Evolutionary conservation across 1,140 invertebrate genomes (phyloP), one percentile per base, ranked within the genome.

Genomic region (Lepidurus couesii): DNA sequence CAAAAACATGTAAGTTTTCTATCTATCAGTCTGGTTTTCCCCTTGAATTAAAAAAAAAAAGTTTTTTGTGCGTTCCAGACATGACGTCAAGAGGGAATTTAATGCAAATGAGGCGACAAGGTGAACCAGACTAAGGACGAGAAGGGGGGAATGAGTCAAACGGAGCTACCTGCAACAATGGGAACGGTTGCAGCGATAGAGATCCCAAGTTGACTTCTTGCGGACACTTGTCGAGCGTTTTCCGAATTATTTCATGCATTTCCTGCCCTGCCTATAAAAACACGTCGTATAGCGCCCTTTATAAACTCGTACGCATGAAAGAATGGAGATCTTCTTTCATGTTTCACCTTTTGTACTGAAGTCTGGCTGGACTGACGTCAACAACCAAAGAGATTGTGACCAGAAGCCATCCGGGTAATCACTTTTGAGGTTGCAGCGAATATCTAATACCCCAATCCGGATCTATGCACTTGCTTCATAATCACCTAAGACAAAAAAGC

Each of bases 111-210:
- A 65, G 53, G 53, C 16, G 53, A 65, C 53, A 65, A 65, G 53
- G 53, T 65, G 53, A 65, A 65, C 53, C 53, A 65, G 53, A 65
- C 53, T 65, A 65, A 65, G 53, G 53, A 65, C 53, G 53, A 65
- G 53, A 65, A 65, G 8, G 53, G 21, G 53, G 16, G 53, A n/a
- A 65, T 65, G n/a, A 65, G 53, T 65, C 53, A 65, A 21, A 65
- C 9, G 53, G 53, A 16, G 53, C 53, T 65, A 65, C 53, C 53
- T 65, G 53, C 53, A 65, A 65, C 53, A 65, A 65, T 65, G n/a
- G 16, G 9, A 65, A 65, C 1, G 53, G 16, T 65, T 16, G 5
- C 13, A 16, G 45, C 16, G 53, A 65, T 21, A 65, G 21, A 21
- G 13, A 21, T n/a, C 9, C 11, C 47, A 65, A 65, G 47, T 65